These are phyloP conservation scores for Pilophorus perplexus DNA, from an alignment of 2,888 invertebrate species.

Conservation along the genomic window DNA sequence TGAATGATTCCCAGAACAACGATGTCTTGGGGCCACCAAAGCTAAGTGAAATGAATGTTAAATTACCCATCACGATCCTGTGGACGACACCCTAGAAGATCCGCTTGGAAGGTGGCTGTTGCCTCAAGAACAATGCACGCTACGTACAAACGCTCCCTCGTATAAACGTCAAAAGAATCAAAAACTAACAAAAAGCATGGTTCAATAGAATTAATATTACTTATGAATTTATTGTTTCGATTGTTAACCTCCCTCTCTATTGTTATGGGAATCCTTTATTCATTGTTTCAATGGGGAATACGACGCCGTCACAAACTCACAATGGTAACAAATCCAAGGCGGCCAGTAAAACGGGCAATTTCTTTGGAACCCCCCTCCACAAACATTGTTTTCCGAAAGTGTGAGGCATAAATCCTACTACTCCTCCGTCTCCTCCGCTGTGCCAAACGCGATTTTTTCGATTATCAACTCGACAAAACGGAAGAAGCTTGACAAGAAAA, in stretches of 20 bases:
- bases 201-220: constrained; percentile 25
- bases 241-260: constrained; percentile 18
- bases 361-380: constrained; percentile 1
- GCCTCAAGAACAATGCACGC: too few relatives aligned
- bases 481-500: too few relatives aligned
- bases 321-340: constrained; percentile 29
- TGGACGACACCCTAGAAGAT: too few relatives aligned
- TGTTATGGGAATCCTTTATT: constrained; percentile 20
- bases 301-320: constrained; percentile 37
- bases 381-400: constrained; percentile 1
- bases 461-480: neutral
- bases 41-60: too few relatives aligned
- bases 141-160: neutral
- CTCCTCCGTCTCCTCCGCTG: too few relatives aligned
- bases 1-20: too few relatives aligned
- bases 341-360: constrained; percentile 22
- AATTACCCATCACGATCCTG: too few relatives aligned
- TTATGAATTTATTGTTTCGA: constrained; percentile 33
- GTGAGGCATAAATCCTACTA: constrained; percentile 4
- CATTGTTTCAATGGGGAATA: constrained; percentile 34
- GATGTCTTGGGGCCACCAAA: too few relatives aligned
- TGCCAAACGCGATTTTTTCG: too few relatives aligned
- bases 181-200: constrained; percentile 22
- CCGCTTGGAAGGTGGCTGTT: too few relatives aligned
- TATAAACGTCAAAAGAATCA: too few relatives aligned